A percentile compares a stretch with the other conserved stretches of the same genome.
phyloP scores from a whole-genome alignment of 2,888 invertebrate species.

The Aricia artaxerxes region DNA sequence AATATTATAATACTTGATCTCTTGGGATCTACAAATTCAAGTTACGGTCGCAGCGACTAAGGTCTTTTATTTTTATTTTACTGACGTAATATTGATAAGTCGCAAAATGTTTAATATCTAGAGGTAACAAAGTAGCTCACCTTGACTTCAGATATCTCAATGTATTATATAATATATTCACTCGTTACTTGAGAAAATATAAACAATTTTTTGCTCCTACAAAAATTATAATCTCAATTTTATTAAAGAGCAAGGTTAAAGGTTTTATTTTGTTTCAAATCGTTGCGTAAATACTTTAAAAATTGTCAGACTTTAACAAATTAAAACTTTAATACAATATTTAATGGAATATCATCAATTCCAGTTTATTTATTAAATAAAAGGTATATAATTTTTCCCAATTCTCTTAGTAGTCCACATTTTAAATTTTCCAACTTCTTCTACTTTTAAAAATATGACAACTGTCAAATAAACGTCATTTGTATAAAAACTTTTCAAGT shows the following conservation, averaged over 20 bases:
- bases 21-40: background rate
- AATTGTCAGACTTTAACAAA: background rate
- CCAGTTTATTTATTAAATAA: background rate
- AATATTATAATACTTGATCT: background rate
- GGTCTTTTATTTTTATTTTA: background rate
- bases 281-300: background rate
- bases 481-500: too few species aligned
- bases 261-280: background rate
- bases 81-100: background rate
- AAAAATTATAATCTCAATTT: background rate
- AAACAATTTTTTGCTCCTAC: background rate
- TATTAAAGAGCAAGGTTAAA: background rate
- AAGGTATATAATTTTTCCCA: too few species aligned
- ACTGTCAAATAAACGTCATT: background rate
- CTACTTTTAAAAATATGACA: background rate
- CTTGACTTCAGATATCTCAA: conserved; percentile 12
- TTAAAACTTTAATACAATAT: background rate
- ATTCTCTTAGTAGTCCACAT: background rate
- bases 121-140: conserved; percentile 10
- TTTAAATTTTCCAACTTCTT: background rate
- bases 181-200: background rate
- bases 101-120: background rate
- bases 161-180: background rate
- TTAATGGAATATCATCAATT: background rate
- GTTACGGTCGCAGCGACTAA: background rate